phyloP scores from a whole-genome alignment of 2,888 invertebrate genomes.

The Anthophora plumipes region DNA sequence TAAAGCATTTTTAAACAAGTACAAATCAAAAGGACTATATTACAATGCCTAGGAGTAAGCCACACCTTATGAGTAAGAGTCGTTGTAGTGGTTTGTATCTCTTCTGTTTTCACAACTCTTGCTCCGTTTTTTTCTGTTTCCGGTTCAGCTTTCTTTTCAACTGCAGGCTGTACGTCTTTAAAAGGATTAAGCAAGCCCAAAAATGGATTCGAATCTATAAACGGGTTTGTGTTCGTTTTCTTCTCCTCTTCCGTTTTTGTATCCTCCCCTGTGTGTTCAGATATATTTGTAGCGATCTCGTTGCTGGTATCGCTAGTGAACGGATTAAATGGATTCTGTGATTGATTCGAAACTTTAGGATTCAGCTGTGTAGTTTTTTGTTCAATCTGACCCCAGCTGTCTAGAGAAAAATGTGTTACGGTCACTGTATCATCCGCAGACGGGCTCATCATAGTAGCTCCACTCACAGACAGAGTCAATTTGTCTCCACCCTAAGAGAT shows the following conservation, averaged over 20 bases:
- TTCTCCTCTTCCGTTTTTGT: slow-evolving; percentile 73
- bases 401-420: slow-evolving; percentile 87
- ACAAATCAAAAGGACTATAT: slow-evolving; percentile 25
- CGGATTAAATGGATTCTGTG: slow-evolving; percentile 84
- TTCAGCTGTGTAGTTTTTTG: slow-evolving; percentile 82
- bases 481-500: slow-evolving; percentile 88
- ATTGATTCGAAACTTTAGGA: slow-evolving; percentile 79
- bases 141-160: slow-evolving; percentile 68
- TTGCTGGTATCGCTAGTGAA: slow-evolving; percentile 77
- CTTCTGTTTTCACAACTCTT: slow-evolving; percentile 80
- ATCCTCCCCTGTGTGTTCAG: slow-evolving; percentile 59
- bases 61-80: slow-evolving; percentile 81
- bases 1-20: slow-evolving; percentile 42
- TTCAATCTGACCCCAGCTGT: slow-evolving; percentile 86
- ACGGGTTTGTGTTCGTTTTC: slow-evolving; percentile 85
- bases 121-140: slow-evolving; percentile 75
- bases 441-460: slow-evolving; percentile 78
- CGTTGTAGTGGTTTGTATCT: slow-evolving; percentile 79
- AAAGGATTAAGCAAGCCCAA: slow-evolving; percentile 84
- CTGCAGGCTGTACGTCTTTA: slow-evolving; percentile 73
- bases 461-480: slow-evolving; percentile 88
- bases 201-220: slow-evolving; percentile 84
- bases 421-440: slow-evolving; percentile 86
- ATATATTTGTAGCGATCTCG: slow-evolving; percentile 43
- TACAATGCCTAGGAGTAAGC: slow-evolving; percentile 59